Percentiles rank a stretch among this genome's conserved stretches.
Evolutionary conservation across 2,113 vertebrate species (phyloP).

Genomic region (Phalacrocorax brasilianus): DNA sequence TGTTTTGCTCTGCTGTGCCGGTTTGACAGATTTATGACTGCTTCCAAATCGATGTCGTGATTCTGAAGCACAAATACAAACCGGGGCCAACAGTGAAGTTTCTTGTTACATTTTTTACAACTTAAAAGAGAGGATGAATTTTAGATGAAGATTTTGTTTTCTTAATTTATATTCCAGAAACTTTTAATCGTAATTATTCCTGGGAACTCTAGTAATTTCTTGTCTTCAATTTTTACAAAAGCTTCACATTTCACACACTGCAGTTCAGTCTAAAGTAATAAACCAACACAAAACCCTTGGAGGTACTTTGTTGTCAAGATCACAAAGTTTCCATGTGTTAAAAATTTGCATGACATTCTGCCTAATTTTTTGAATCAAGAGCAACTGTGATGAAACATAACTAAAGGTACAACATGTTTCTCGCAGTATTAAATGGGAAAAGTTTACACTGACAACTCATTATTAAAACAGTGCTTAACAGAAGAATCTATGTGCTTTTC

Average conservation of each 20-base stretch:
- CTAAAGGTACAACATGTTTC: background rate
- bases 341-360: background rate
- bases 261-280: background rate
- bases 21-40: constrained; percentile 16
- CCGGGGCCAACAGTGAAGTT: background rate
- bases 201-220: background rate
- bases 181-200: constrained; percentile 16
- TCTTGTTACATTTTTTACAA: constrained; percentile 1
- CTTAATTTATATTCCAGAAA: background rate
- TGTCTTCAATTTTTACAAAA: constrained; percentile 30
- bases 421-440: background rate
- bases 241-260: background rate
- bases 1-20: background rate
- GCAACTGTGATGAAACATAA: background rate
- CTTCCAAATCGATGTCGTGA: constrained; percentile 2
- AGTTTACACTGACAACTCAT: background rate
- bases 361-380: background rate
- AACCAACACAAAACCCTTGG: background rate
- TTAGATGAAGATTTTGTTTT: background rate
- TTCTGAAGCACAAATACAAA: constrained; percentile 27
- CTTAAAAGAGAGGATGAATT: background rate
- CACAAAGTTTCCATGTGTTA: constrained; percentile 1
- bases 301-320: background rate
- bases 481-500: background rate
- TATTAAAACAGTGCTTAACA: background rate